Evolutionary conservation across 2,888 invertebrate species (phyloP), one percentile per base, ranked within the genome.

Genomic region (Hyposoter dolosus): DNA sequence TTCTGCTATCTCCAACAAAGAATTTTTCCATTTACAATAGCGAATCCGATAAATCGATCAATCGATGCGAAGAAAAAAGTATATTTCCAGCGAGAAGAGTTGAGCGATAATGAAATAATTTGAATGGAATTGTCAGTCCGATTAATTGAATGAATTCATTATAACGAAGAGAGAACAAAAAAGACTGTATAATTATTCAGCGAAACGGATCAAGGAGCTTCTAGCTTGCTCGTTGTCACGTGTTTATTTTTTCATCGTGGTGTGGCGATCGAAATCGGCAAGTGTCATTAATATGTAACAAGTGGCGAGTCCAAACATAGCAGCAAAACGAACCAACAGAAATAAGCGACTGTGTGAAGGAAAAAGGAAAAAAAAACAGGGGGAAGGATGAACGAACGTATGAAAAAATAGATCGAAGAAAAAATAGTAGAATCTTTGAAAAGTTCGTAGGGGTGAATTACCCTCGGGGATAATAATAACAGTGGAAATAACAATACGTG

Each of bases 401-500:
- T 28, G 3, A 23, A 60, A 60, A 35, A 35, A 65, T 19, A 68
- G 47, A 74, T 12, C 32, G 53, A 53, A 65, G 17, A n/a, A 32
- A 56, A 17, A 32, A 68, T 40, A 19, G 28, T 19, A 19, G 17
- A 50, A n/a, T 23, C 40, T 40, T 53, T 75, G 19, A n/a, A 40
- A 69, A 35, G 17, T 35, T 40, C 40, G 50, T 43, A 43, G 43
- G 53, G 10, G 43, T 23, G 50, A 82, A 68, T 35, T 74, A 43
- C n/a, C 9, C 43, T n/a, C 53, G 32, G 12, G 19, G 12, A 43
- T 53, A 28, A 12, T 68, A 68, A 77, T 40, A 76, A 77, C 71
- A 74, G 71, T 17, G 66, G 82, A 32, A 74, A 35, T n/a, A 66
- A 71, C 6, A 79, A 68, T 68, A 78, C 43, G 78, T 23, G 35